A percentile compares a stretch with the other conserved stretches of the same genome.
Evolutionary conservation across 2,113 vertebrate genomes (phyloP).

Genomic region (Nothocercus julius): DNA sequence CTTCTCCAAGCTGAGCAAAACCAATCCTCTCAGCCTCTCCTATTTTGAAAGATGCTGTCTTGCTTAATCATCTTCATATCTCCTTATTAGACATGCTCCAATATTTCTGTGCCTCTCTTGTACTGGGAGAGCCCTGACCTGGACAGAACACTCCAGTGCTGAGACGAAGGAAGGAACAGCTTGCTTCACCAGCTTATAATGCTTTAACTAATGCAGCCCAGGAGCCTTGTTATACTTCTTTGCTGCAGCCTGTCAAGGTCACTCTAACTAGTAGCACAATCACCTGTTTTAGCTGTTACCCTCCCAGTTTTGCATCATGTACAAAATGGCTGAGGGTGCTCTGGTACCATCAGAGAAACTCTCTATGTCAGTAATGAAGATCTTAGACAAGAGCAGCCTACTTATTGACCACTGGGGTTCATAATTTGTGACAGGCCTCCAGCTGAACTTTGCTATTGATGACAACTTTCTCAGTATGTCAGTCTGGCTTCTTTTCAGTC

Average conservation of each 20-base stretch:
- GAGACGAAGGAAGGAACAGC: not conserved
- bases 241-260: not conserved
- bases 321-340: not conserved
- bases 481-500: not conserved
- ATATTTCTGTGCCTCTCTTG: not conserved
- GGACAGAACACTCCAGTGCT: not conserved
- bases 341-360: not conserved
- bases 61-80: not conserved
- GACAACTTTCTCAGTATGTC: not conserved
- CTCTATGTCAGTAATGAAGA: not conserved
- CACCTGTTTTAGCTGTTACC: not conserved
- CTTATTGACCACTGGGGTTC: not conserved
- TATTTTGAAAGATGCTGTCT: not conserved
- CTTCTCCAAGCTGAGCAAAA: not conserved
- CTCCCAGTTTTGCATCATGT: not conserved
- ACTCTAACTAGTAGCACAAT: not conserved
- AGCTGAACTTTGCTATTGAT: not conserved
- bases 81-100: not conserved
- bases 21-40: not conserved
- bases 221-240: not conserved
- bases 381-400: not conserved
- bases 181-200: not conserved
- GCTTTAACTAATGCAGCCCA: not conserved
- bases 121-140: not conserved
- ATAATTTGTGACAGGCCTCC: not conserved